Base-by-base conservation (phyloP, 2,888 invertebrate species). In the Oxyteleia sp. region DNA sequence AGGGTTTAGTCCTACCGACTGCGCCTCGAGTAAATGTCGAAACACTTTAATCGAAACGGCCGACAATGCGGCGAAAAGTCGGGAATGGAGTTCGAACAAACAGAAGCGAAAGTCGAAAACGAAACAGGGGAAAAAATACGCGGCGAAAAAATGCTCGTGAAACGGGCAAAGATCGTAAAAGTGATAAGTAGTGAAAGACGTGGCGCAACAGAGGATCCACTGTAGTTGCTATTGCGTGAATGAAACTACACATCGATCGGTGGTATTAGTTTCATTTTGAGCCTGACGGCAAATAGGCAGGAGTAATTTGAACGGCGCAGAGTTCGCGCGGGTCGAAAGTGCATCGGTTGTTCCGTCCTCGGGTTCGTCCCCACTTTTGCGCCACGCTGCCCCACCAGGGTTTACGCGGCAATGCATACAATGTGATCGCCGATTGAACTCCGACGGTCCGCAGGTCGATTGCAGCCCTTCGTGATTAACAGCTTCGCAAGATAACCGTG, bases 311-410 rank as follows among this genome's bases (percentile, higher is more conserved):
- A 76, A 38, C 75, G 66, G 68, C 68, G 83, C 69, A 66, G 83
- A 84, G 75, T 75, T 85, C 85, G 84, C 85, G 84, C 82, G 85
- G 86, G 86, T 89, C 84, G 88, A 89, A 88, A 90, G 89, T 87
- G 88, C 89, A 88, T 85, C 87, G 87, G 87, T 87, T 87, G 86
- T 86, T 88, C 86, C 85, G 80, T 61, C 43, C 61, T 41, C 26
- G 72, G 69, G 83, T 72, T 49, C n/a, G n/a, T n/a, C 61, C 72
- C 49, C 57, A 63, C 66, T 51, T 66, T 45, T 51, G 32, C 18
- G 71, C 59, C 20, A 16, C 64, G 35, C 71, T 82, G 35, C 59
- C 64, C 61, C 32, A 23, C 68, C 43, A 64, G 13, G 47, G 53
- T 59, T 66, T 80, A 69, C 68, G 69, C 68, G 69, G 76, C 69